Base-by-base conservation (phyloP, 2,888 invertebrate species). In the Melangyna quadrimaculata region DNA sequence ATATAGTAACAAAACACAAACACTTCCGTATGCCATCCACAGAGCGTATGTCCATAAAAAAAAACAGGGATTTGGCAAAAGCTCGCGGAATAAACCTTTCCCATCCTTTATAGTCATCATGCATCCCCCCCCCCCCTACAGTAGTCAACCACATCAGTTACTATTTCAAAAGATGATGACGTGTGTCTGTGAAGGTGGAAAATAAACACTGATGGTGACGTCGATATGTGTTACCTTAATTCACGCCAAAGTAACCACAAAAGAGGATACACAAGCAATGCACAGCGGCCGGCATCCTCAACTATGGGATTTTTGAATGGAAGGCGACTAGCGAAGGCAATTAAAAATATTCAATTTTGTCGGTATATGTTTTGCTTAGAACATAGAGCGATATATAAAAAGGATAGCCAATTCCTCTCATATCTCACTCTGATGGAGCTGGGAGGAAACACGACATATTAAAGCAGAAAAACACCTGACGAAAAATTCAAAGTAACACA, bases 291-390 rank as follows among this genome's bases (percentile, higher is more conserved):
- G 40, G 43, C 55, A 32, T 8, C 9, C 32, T 43, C 40, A 19
- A 69, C 61, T 27, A 12, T 55, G 14, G 29, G 9, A 29, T 63
- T 45, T 63, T 51, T 40, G 48, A 48, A 43, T 19, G n/a, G n/a
- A n/a, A 48, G 45, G 35, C 48, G 35, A 45, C 81, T 48, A 19
- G 59, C 67, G 67, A 72, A 67, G 72, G 55, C 77, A 77, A 82
- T 77, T 40, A 77, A 77, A 72, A 72, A 67, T 67, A 53, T 82
- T 72, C 59, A 67, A 57, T 75, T 75, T 40, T n/a, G n/a, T n/a
- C n/a, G n/a, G n/a, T n/a, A n/a, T n/a, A n/a, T n/a, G n/a, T n/a
- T n/a, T n/a, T n/a, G n/a, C n/a, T n/a, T n/a, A n/a, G n/a, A n/a
- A n/a, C n/a, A n/a, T n/a, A n/a, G n/a, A n/a, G n/a, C n/a, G n/a